Evolutionary conservation across 2,113 vertebrate species (phyloP).

Genomic region (Silurus glanis): DNA sequence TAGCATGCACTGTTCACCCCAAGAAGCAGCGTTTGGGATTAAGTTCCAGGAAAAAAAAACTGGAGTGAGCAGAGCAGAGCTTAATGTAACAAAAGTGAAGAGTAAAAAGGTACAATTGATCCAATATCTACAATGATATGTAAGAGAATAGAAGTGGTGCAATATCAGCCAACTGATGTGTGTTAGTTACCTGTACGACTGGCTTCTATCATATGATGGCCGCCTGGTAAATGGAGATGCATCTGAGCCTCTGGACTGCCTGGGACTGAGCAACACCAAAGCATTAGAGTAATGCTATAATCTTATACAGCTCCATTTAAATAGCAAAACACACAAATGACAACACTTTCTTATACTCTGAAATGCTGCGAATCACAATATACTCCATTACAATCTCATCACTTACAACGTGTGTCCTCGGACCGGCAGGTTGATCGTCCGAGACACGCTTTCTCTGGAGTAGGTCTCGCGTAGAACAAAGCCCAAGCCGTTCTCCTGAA

Average conservation of each 20-base stretch:
- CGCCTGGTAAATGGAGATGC: constrained; percentile 87
- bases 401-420: constrained; percentile 95
- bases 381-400: neutral
- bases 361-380: neutral
- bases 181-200: constrained; percentile 77
- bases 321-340: neutral
- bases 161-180: too few species aligned
- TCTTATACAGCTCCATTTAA: neutral
- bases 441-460: constrained; percentile 82
- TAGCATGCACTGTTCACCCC: neutral
- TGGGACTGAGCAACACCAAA: constrained; percentile 76
- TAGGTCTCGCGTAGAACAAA: constrained; percentile 79
- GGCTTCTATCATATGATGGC: constrained; percentile 91
- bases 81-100: neutral
- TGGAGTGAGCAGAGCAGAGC: neutral
- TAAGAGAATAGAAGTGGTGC: neutral
- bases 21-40: neutral
- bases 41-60: neutral
- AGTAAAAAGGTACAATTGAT: neutral
- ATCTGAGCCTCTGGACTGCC: constrained; percentile 87
- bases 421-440: constrained; percentile 88
- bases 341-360: neutral
- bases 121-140: neutral
- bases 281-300: too few species aligned
- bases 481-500: constrained; percentile 84